Conservation (phyloP, 2,888 invertebrate species). For the Synergus gifuensis region DNA sequence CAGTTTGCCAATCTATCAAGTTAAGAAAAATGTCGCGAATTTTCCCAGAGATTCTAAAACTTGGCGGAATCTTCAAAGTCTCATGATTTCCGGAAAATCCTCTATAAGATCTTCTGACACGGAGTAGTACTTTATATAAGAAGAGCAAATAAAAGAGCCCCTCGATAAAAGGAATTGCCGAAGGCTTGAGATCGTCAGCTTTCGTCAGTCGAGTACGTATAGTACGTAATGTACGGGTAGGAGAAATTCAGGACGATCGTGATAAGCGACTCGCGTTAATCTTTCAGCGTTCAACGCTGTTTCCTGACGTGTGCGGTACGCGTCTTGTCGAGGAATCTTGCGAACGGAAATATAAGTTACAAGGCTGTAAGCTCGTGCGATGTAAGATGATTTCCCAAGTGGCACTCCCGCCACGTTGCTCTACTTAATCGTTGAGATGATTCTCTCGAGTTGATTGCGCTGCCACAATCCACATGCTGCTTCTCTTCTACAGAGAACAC, state of each 20-base stretch:
- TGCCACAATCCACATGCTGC: constrained; percentile 42
- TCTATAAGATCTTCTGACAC: constrained; percentile 6
- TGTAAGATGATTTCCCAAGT: constrained; percentile 75
- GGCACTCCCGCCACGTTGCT: constrained; percentile 58
- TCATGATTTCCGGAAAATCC: constrained; percentile 20
- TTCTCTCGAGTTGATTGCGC: constrained; percentile 64
- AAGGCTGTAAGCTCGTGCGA: constrained; percentile 51
- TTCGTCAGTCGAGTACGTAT: constrained; percentile 16
- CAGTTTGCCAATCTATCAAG: neutral
- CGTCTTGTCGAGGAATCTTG: constrained; percentile 50
- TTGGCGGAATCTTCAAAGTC: constrained; percentile 15
- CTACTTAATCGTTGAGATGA: constrained; percentile 67
- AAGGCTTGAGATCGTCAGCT: constrained; percentile 10
- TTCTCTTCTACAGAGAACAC: constrained; percentile 5
- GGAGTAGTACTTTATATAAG: neutral
- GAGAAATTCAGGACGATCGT: constrained; percentile 35
- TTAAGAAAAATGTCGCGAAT: neutral
- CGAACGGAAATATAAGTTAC: constrained; percentile 59
- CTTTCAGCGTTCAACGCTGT: constrained; percentile 9
- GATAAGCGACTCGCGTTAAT: constrained; percentile 42
- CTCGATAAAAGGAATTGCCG: constrained; percentile 32
- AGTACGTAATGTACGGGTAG: constrained; percentile 10
- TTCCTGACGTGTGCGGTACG: constrained; percentile 31
- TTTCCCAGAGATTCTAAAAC: neutral
- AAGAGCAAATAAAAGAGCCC: constrained; percentile 13